Percentiles rank a stretch among this genome's conserved stretches.
Evolutionary conservation across 2,113 vertebrate genomes (phyloP).

Genomic region (Piprites chloris): DNA sequence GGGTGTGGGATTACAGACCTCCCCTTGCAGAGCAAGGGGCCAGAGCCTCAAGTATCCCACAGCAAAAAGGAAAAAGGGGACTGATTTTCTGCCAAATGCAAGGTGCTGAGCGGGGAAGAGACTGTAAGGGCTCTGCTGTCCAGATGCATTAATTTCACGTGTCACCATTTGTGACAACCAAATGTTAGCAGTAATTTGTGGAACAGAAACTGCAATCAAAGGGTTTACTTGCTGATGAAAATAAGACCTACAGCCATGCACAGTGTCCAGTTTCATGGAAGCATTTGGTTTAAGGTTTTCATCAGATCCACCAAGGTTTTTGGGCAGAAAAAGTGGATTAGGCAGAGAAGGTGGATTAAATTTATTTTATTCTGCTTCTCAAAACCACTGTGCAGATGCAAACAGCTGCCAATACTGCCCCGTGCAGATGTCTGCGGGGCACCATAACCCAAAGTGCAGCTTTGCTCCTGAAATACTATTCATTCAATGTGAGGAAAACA

Average conservation of each 20-base stretch:
- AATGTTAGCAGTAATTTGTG: background rate
- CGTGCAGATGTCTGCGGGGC: background rate
- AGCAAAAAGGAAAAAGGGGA: background rate
- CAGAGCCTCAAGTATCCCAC: background rate
- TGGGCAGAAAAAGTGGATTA: background rate
- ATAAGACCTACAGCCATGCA: fast-evolving
- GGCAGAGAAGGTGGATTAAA: background rate
- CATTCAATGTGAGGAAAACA: fast-evolving
- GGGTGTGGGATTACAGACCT: background rate
- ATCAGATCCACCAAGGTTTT: background rate
- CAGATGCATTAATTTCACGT: background rate
- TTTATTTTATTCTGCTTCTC: background rate
- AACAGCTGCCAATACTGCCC: background rate
- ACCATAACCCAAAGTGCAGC: background rate
- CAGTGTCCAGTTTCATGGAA: background rate
- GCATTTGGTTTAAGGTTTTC: background rate
- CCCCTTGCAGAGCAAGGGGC: background rate
- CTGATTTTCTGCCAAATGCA: background rate
- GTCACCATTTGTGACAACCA: background rate
- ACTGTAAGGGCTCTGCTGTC: background rate
- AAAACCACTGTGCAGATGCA: fast-evolving
- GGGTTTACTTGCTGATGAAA: background rate
- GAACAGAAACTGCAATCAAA: background rate
- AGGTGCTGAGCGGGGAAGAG: background rate
- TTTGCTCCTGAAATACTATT: background rate